A percentile compares a stretch with the other conserved stretches of the same genome.
Evolutionary conservation across 2,113 vertebrate genomes (phyloP).

Genomic region (Nipponia nippon): DNA sequence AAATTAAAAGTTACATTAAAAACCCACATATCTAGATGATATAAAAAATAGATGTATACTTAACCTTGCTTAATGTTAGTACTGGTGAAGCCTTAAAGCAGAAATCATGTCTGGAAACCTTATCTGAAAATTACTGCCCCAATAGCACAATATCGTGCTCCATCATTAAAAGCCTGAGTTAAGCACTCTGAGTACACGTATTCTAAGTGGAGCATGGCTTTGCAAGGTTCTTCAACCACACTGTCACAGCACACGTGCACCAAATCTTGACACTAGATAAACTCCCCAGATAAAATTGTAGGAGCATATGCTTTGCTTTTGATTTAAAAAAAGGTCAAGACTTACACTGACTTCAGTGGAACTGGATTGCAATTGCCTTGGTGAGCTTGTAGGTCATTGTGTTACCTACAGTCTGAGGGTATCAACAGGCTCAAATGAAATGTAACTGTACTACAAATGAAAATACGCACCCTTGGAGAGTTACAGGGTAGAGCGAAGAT

Average conservation of each 20-base stretch:
- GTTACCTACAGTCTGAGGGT: background rate
- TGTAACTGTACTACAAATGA: background rate
- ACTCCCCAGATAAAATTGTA: background rate
- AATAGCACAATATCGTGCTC: background rate
- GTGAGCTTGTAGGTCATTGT: background rate
- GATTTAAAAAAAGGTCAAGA: background rate
- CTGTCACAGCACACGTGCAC: background rate
- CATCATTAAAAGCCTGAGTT: background rate
- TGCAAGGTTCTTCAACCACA: background rate
- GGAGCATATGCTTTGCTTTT: background rate
- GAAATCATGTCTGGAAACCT: background rate
- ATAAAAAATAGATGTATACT: background rate
- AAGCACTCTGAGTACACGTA: background rate
- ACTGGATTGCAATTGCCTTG: background rate
- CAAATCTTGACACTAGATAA: background rate
- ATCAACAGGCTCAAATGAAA: background rate
- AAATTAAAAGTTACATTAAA: background rate
- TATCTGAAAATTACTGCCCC: background rate
- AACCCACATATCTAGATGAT: constrained; percentile 21
- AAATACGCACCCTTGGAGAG: background rate
- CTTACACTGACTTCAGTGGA: background rate
- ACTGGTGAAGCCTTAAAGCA: constrained; percentile 28
- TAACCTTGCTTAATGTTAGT: background rate
- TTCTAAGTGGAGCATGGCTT: background rate
- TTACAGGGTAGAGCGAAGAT: background rate